Percentiles rank a stretch among this genome's conserved stretches.
Evolutionary conservation across 2,113 vertebrate species (phyloP).

Genomic region (Hippocampus comes): DNA sequence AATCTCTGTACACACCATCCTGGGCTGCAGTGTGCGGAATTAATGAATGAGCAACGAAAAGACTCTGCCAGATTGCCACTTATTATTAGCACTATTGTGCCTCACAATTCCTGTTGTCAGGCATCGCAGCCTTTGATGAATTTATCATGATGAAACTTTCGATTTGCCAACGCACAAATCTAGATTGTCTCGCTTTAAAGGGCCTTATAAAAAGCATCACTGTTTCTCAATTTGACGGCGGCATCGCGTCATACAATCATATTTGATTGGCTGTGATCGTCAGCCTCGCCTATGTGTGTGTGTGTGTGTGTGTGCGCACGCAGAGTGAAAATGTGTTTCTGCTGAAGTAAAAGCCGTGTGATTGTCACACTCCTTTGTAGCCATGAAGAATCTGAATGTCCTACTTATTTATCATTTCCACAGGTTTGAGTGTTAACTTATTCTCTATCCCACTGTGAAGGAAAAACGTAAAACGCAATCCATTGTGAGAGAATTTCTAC

Average conservation of each 20-base stretch:
- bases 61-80: constrained; percentile 3
- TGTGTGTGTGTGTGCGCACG: constrained; percentile 10
- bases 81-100: constrained; percentile 13
- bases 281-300: neutral
- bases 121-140: constrained; percentile 18
- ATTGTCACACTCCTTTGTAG: constrained; percentile 20
- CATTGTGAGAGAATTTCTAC: neutral
- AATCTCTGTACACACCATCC: neutral
- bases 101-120: constrained; percentile 4
- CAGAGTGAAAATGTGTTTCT: constrained; percentile 16
- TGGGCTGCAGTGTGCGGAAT: constrained; percentile 9
- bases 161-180: constrained; percentile 9
- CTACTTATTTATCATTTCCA: constrained; percentile 36
- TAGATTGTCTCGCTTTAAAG: constrained; percentile 13
- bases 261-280: constrained; percentile 12
- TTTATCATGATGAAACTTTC: constrained; percentile 14
- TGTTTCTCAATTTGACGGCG: neutral
- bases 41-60: constrained; percentile 15
- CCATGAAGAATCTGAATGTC: constrained; percentile 28
- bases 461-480: neutral
- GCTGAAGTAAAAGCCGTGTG: constrained; percentile 16
- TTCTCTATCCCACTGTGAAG: no score
- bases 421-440: constrained; percentile 28
- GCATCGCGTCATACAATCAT: constrained; percentile 2
- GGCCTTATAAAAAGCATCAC: neutral